A percentile compares a stretch with the other conserved stretches of the same genome.
Conservation (phyloP, 1,140 invertebrate genomes). For the Bombus terrestris region DNA sequence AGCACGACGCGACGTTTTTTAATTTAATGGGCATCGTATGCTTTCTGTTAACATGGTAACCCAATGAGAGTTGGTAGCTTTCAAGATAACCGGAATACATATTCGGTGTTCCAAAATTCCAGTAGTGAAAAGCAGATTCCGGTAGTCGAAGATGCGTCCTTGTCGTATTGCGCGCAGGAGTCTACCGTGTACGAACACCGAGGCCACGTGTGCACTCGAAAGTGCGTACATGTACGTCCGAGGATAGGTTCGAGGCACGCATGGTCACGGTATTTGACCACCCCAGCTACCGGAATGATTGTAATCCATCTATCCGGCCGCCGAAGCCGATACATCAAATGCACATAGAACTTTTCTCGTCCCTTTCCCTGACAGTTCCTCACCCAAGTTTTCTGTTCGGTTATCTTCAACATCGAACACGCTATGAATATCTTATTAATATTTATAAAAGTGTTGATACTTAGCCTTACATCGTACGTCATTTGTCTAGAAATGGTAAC, state of each 20-base stretch:
- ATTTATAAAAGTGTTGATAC: slow-evolving; percentile 30
- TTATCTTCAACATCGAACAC: background rate
- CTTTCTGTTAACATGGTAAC: background rate
- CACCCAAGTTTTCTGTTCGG: too few species aligned
- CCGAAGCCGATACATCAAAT: slow-evolving; percentile 79
- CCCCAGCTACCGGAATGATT: slow-evolving; percentile 80
- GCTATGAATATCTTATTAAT: slow-evolving; percentile 18
- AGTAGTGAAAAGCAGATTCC: slow-evolving; percentile 1
- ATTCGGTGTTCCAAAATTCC: slow-evolving; percentile 6
- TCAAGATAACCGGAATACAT: background rate
- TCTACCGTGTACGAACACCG: slow-evolving; percentile 32
- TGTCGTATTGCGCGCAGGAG: slow-evolving; percentile 49
- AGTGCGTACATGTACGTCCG: slow-evolving; percentile 60
- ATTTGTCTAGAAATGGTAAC: background rate
- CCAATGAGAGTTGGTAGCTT: background rate
- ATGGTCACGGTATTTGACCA: slow-evolving; percentile 82
- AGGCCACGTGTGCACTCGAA: slow-evolving; percentile 65
- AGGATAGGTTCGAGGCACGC: slow-evolving; percentile 71
- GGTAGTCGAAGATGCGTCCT: slow-evolving; percentile 49
- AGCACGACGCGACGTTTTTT: background rate
- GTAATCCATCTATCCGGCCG: slow-evolving; percentile 82
- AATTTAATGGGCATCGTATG: background rate
- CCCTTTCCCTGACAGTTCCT: slow-evolving; percentile 30
- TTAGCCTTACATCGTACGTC: background rate
- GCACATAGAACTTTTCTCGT: slow-evolving; percentile 66